These are phyloP conservation scores for Diploscapter pachys DNA, from an alignment of 1,140 invertebrate species.

Conservation along the genomic window DNA sequence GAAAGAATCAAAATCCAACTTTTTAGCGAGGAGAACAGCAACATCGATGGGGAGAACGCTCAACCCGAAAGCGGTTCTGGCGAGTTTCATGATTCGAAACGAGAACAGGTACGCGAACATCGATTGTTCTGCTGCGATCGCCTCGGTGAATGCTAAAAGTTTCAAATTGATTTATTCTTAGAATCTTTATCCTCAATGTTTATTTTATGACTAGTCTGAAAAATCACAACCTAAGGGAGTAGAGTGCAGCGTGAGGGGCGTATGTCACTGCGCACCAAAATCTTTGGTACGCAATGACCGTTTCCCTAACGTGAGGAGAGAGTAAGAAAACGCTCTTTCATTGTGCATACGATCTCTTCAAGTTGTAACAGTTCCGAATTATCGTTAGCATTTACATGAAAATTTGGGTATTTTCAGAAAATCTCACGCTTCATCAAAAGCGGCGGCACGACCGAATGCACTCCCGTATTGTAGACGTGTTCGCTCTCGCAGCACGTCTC, in stretches of 20 bases:
- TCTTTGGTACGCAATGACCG: not conserved
- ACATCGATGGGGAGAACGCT: slow-evolving; percentile 50
- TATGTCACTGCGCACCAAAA: not conserved
- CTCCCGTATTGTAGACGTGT: slow-evolving; percentile 18
- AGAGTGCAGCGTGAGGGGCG: not conserved
- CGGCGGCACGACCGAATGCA: slow-evolving; percentile 2
- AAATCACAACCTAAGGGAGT: not conserved
- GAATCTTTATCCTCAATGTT: not conserved
- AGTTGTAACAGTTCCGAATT: too few relatives aligned
- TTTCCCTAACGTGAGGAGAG: too few relatives aligned
- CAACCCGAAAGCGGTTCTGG: slow-evolving; percentile 38
- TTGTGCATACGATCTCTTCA: too few relatives aligned
- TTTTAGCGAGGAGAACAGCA: slow-evolving; percentile 41
- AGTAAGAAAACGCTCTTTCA: too few relatives aligned
- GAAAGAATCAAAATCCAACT: slow-evolving; percentile 33
- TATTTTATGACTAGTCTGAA: not conserved
- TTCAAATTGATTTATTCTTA: not conserved
- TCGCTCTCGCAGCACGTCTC: slow-evolving; percentile 48
- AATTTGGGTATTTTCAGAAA: not conserved
- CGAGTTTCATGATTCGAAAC: slow-evolving; percentile 44
- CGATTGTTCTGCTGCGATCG: slow-evolving; percentile 35
- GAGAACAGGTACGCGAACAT: slow-evolving; percentile 42
- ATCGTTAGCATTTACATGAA: too few relatives aligned
- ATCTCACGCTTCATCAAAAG: slow-evolving; percentile 20
- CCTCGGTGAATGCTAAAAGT: slow-evolving; percentile 46